Evolutionary conservation across 2,797 vertebrate species (phyloP).

Genomic region (Lithobates pipiens): DNA sequence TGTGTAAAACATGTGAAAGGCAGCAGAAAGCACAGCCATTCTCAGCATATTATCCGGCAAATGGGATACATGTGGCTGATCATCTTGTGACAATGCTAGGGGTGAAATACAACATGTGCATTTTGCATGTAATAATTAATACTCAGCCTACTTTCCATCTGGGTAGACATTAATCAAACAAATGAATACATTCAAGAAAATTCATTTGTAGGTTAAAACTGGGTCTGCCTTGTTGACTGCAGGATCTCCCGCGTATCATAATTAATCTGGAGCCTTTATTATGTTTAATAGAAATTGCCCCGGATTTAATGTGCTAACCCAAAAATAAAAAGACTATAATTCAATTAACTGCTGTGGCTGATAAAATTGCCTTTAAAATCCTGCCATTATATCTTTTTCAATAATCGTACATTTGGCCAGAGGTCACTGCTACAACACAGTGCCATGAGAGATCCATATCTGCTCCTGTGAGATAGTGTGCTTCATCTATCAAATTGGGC

Average conservation of each 20-base stretch:
- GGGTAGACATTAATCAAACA: not conserved
- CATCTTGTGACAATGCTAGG: not conserved
- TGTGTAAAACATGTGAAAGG: not conserved
- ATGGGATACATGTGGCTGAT: not conserved
- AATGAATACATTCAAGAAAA: not conserved
- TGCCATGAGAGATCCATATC: not conserved
- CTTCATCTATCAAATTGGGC: constrained; percentile 42
- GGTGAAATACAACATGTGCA: not conserved
- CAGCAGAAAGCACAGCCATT: not conserved
- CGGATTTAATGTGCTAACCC: not conserved
- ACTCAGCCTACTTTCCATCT: not conserved
- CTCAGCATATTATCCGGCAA: not conserved
- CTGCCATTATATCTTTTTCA: constrained; percentile 10
- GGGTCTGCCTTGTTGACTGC: constrained; percentile 1
- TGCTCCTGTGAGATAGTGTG: not conserved
- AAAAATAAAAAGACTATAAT: constrained; percentile 2
- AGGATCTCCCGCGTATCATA: not conserved
- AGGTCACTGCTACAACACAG: not conserved
- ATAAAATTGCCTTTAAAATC: constrained; percentile 15
- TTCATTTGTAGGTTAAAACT: constrained; percentile 1
- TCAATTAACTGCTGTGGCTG: constrained; percentile 9
- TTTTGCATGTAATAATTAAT: constrained; percentile 14
- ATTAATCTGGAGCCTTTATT: constrained; percentile 19
- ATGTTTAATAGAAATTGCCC: not conserved
- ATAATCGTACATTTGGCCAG: constrained; percentile 11